Evolutionary conservation across 1,140 invertebrate species (phyloP).

Genomic region (Lepidostoma basale): DNA sequence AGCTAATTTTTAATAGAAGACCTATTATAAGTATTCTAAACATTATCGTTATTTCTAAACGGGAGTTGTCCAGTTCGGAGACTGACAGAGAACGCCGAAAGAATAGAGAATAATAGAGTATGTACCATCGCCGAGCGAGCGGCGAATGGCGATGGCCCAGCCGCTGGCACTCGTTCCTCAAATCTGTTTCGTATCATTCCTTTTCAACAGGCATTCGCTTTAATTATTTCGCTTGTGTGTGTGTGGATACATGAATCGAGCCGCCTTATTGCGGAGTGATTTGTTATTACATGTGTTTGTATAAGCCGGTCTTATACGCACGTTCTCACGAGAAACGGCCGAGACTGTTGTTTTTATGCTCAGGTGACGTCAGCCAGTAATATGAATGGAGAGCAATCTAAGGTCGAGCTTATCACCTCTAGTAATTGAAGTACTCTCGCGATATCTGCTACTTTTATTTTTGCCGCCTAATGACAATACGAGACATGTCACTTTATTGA

Average conservation of each 20-base stretch:
- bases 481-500: too few relatives aligned
- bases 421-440: background rate
- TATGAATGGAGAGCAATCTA: slow-evolving; percentile 24
- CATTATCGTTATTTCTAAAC: too few relatives aligned
- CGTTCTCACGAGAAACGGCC: slow-evolving; percentile 15
- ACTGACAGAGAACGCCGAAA: too few relatives aligned
- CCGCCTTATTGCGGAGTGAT: slow-evolving; percentile 17
- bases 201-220: slow-evolving; percentile 14
- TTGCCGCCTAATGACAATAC: background rate
- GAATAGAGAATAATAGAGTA: too few relatives aligned
- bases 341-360: background rate
- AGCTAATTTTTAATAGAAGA: too few relatives aligned
- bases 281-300: slow-evolving; percentile 8
- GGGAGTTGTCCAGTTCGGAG: too few relatives aligned
- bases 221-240: background rate
- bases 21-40: too few relatives aligned
- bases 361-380: slow-evolving; percentile 22
- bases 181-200: slow-evolving; percentile 24
- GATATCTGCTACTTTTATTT: slow-evolving; percentile 5
- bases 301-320: slow-evolving; percentile 1
- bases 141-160: too few relatives aligned
- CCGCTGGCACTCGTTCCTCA: background rate
- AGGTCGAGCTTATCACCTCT: slow-evolving; percentile 26
- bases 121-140: too few relatives aligned
- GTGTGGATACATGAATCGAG: slow-evolving; percentile 8